Evolutionary conservation across 2,888 invertebrate species (phyloP), one percentile per base, ranked within the genome.

Genomic region (Polymixis lichenea): DNA sequence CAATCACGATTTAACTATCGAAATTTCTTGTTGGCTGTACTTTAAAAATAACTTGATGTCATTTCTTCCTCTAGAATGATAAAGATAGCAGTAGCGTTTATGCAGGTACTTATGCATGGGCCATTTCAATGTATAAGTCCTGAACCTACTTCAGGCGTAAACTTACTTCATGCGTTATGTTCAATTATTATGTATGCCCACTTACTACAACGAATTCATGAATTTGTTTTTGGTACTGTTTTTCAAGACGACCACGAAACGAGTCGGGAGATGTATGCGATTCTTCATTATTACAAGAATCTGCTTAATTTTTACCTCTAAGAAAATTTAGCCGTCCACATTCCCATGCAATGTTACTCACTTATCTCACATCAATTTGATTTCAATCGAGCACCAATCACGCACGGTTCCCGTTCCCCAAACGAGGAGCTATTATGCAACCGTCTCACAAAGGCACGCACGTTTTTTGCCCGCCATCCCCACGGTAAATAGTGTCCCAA

Each of bases 351-450:
- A 66, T 49, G 28, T 62, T 38, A 70, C 55, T 56, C 61, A 66
- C 56, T 69, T 60, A 43, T 65, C 77, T 70, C 76, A 67, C 68
- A 75, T 49, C 38, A 66, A 70, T 74, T 72, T 78, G 56, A 80
- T 72, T 84, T 86, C 77, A 91, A 90, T 91, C 84, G 88, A 90
- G 89, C 86, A 90, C 93, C 89, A 92, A 94, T 94, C 93, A 94
- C 92, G 92, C 89, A 89, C 89, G 87, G 89, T 89, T 92, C 92
- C 91, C 91, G 92, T 90, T 94, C 91, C 93, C 94, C 90, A 94
- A 95, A 92, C 92, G 91, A 91, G 89, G 88, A 86, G 90, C 89
- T 91, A 95, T 96, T 96, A 95, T 93, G 96, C 95, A 96, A 96
- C 92, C 94, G 86, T 84, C 92, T 92, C 93, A 93, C 92, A 95